Percentiles rank a stretch among this genome's conserved stretches.
Evolutionary conservation across 2,113 vertebrate genomes (phyloP).

Genomic region (Fukomys damarensis): DNA sequence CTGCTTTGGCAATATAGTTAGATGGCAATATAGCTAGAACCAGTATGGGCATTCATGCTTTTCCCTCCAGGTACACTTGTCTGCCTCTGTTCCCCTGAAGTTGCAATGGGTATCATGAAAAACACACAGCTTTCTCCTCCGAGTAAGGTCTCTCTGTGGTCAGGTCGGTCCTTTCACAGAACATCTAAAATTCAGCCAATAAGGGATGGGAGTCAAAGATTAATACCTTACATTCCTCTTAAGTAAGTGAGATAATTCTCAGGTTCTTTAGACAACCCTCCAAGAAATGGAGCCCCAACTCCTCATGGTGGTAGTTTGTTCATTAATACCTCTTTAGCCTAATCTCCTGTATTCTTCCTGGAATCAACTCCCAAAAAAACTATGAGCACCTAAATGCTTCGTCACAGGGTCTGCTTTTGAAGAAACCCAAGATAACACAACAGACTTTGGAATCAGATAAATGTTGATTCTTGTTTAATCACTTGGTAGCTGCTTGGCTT

Average conservation of each 20-base stretch:
- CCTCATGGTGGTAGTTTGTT: not conserved
- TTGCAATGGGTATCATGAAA: not conserved
- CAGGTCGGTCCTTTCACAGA: not conserved
- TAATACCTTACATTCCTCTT: not conserved
- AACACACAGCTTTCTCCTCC: not conserved
- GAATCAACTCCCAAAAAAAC: constrained; percentile 2
- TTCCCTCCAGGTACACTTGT: too few species aligned
- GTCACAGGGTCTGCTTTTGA: not conserved
- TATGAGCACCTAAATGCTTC: not conserved
- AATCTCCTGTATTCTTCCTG: not conserved
- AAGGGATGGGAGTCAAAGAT: not conserved
- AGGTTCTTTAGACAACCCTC: not conserved
- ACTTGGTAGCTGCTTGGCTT: not conserved
- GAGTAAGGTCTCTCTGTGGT: not conserved
- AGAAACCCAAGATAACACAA: constrained; percentile 16
- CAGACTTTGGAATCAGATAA: not conserved
- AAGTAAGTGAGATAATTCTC: not conserved
- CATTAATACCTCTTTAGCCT: not conserved
- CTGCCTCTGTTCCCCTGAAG: not conserved
- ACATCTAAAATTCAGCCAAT: not conserved
- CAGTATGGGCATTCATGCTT: accelerated
- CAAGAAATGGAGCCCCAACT: not conserved
- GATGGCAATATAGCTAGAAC: not conserved
- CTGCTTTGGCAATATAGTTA: not conserved
- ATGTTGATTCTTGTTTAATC: constrained; percentile 41